These are phyloP conservation scores for Drosophila obscura DNA, from an alignment of 1,140 invertebrate genomes.

Conservation along the genomic window DNA sequence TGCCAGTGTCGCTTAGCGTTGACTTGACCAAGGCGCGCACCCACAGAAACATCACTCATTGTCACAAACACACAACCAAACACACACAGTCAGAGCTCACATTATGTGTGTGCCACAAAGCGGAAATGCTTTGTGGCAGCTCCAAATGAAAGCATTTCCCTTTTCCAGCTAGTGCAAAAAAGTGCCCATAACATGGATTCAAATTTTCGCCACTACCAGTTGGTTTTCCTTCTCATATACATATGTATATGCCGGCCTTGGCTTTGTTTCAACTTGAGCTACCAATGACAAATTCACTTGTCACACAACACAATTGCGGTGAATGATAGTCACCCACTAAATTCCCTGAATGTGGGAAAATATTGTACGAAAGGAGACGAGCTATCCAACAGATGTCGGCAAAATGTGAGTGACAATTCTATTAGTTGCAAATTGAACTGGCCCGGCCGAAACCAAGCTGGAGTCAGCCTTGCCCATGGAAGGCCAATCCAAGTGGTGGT, in stretches of 20 bases:
- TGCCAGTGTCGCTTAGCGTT: constrained; percentile 24
- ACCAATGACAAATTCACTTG: constrained; percentile 76
- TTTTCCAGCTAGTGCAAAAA: constrained; percentile 6
- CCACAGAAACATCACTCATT: constrained; percentile 48
- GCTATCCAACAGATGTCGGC: constrained; percentile 62
- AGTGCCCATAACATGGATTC: constrained; percentile 42
- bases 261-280: constrained; percentile 70
- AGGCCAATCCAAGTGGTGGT: constrained; percentile 27
- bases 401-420: constrained; percentile 75
- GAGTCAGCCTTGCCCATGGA: constrained; percentile 6
- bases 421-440: constrained; percentile 74
- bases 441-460: constrained; percentile 12
- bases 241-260: constrained; percentile 54
- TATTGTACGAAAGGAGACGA: not conserved
- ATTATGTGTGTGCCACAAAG: constrained; percentile 56
- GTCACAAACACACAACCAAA: constrained; percentile 25
- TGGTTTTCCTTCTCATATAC: constrained; percentile 10
- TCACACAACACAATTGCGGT: constrained; percentile 76
- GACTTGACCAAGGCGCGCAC: constrained; percentile 36
- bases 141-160: constrained; percentile 50
- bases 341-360: constrained; percentile 13
- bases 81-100: constrained; percentile 7
- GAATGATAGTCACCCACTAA: constrained; percentile 40
- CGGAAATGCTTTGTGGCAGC: constrained; percentile 63
- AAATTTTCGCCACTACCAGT: constrained; percentile 34